Evolutionary conservation across 2,797 vertebrate genomes (phyloP), one percentile per base, ranked within the genome.

Genomic region (Tapirus indicus): DNA sequence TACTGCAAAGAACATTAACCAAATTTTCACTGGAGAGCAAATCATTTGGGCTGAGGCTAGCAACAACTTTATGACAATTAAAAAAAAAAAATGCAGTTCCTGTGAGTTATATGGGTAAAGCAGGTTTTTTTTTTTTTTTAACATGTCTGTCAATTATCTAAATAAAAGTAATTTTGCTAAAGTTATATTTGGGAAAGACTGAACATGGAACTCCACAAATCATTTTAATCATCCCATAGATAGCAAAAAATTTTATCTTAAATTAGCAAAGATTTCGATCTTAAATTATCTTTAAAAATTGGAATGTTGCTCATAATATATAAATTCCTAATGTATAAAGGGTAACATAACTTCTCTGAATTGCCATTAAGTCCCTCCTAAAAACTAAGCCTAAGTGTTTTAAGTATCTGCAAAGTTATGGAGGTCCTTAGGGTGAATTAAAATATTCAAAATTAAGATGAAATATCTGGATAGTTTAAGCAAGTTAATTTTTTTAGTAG

Each of bases 281-380:
- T 90, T 80, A 78, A 94, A 41, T 93, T 91, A 85, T 21, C 35
- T 80, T 56, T 90, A 84, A 94, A 96, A 93, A 64, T 44, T n/a
- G 77, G 23, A 80, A 18, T 52, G 41, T 74, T 72, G 47, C 78
- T 78, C 62, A 20, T 94, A 20, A 44, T 87, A 27, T 60, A 10
- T 54, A 91, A 92, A 77, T 69, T 21, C 14, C 54, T 20, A 69
- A 5, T 64, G 21, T 80, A 18, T 87, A 90, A 95, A 94, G 12
- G 14, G n/a, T 86, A 94, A 49, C 7, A 14, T 62, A 49, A 47
- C 62, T 85, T 79, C 35, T 72, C 56, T 89, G 88, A 68, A 29
- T 90, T 95, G 44, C 38, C 17, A 10, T 52, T 16, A 74, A 78
- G 58, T 29, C 49, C 49, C 29, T 77, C 78, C 49, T 86, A 52